Percentiles rank a stretch among this genome's conserved stretches.
Evolutionary conservation across 2,113 vertebrate genomes (phyloP).

Genomic region (Tylochromis polylepis): DNA sequence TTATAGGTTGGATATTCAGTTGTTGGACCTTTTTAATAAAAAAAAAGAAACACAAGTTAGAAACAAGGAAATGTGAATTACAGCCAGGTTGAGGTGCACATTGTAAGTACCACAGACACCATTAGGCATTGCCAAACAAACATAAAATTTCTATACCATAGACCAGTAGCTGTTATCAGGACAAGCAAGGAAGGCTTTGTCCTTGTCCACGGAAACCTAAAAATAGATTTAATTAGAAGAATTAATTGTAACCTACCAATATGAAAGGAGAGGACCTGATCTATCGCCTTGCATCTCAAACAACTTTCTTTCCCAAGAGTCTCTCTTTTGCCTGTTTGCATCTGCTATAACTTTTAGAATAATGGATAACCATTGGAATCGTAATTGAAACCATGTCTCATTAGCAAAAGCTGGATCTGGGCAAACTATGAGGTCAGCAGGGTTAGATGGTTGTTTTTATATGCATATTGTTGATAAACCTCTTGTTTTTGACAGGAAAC

Average conservation of each 20-base stretch:
- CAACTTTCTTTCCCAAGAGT: too few relatives aligned
- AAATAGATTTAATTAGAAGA: not conserved
- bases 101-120: not conserved
- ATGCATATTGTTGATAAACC: not conserved
- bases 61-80: not conserved
- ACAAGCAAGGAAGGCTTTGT: too few relatives aligned
- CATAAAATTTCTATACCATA: too few relatives aligned
- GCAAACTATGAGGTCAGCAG: not conserved
- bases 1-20: not conserved
- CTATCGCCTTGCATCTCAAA: not conserved
- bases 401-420: not conserved
- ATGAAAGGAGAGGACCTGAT: too few relatives aligned
- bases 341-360: too few relatives aligned
- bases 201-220: not conserved
- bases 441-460: not conserved
- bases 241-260: not conserved
- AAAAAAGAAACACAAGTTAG: not conserved
- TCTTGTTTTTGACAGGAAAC: not conserved
- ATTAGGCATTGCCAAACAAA: not conserved
- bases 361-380: too few relatives aligned
- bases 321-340: not conserved
- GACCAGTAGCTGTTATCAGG: too few relatives aligned
- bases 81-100: not conserved
- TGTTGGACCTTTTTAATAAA: not conserved
- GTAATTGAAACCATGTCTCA: too few relatives aligned